phyloP scores from a whole-genome alignment of 1,140 invertebrate genomes.

The Neodiprion pinetum region DNA sequence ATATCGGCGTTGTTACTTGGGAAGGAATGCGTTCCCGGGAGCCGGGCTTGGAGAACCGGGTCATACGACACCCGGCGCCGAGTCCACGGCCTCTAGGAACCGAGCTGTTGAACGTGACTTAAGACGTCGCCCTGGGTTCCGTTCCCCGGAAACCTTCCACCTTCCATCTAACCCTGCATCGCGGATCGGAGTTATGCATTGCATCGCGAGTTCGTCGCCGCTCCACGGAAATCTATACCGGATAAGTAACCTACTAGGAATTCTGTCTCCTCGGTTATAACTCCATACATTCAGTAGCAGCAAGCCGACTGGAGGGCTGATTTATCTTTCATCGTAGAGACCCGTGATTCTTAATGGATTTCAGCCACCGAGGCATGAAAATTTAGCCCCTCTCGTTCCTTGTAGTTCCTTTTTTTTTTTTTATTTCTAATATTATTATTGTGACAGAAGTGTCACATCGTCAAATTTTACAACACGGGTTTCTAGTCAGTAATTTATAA shows the following conservation, averaged over 20 bases:
- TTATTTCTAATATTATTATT: no score
- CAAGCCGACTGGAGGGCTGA: not conserved
- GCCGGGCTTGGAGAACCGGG: not conserved
- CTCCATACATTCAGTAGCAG: not conserved
- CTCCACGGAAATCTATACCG: not conserved
- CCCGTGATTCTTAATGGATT: no score
- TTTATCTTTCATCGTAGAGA: no score
- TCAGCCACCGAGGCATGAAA: no score
- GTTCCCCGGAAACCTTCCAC: not conserved
- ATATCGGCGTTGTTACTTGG: not conserved
- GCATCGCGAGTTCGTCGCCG: not conserved
- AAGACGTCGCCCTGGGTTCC: not conserved
- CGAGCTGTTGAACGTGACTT: not conserved
- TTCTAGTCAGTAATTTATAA: not conserved
- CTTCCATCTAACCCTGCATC: no score
- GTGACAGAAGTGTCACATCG: not conserved
- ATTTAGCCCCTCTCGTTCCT: no score
- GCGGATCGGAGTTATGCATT: not conserved
- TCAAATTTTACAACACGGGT: not conserved
- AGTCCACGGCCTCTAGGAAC: not conserved
- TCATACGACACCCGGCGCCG: slow-evolving; percentile 4
- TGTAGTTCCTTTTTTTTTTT: no score
- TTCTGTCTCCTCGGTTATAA: not conserved
- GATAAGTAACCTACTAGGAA: not conserved
- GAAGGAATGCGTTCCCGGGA: slow-evolving; percentile 1